These are phyloP conservation scores for Platorchestia sp. DNA, from an alignment of 1,140 invertebrate species.

Conservation along the genomic window DNA sequence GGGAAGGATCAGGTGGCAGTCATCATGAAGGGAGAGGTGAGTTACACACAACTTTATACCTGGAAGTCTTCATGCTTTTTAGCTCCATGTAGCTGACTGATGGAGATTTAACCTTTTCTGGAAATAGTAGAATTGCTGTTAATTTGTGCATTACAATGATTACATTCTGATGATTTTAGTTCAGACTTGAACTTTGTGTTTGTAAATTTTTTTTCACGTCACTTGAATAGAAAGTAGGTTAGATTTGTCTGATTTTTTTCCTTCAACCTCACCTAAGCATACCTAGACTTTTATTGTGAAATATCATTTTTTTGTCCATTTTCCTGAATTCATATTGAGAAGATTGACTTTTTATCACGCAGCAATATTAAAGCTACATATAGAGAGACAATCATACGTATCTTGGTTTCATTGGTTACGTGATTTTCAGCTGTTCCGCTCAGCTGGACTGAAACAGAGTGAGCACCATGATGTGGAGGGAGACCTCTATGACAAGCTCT, in stretches of 20 bases:
- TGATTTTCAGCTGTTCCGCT: constrained; percentile 60
- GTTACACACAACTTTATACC: not conserved
- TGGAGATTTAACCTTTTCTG: not conserved
- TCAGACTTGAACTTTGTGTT: not conserved
- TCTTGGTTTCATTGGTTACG: not conserved
- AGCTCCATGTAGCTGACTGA: not conserved
- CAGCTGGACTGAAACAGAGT: constrained; percentile 63
- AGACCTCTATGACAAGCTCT: constrained; percentile 63
- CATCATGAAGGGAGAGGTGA: constrained; percentile 65
- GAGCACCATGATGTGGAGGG: constrained; percentile 64
- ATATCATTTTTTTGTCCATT: too few species aligned
- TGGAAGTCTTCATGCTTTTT: not conserved
- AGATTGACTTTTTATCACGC: too few species aligned
- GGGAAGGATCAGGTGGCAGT: constrained; percentile 66
- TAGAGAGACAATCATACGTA: not conserved
- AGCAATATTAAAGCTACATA: not conserved
- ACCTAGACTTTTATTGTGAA: too few species aligned
- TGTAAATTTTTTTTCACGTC: not conserved
- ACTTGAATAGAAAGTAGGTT: not conserved
- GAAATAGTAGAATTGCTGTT: not conserved
- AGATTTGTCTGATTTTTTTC: not conserved
- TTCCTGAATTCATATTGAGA: too few species aligned
- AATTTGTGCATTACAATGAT: not conserved
- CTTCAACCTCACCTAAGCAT: too few species aligned
- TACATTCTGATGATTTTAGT: not conserved